phyloP scores from a whole-genome alignment of 2,797 vertebrate species.

The Phylloscopus collybita region DNA sequence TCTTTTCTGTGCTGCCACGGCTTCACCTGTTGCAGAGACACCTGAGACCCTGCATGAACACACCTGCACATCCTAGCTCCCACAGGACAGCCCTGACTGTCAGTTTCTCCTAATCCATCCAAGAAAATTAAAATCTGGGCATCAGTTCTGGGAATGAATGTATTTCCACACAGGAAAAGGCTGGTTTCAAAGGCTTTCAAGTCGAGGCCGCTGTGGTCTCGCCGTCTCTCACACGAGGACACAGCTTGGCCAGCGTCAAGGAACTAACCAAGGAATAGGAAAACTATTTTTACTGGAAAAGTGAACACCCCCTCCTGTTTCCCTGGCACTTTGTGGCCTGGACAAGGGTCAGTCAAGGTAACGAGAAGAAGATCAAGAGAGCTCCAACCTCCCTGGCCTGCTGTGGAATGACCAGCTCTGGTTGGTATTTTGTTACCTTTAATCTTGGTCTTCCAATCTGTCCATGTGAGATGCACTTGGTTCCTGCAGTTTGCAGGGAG shows the following conservation, averaged over 20 bases:
- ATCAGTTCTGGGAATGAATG: neutral
- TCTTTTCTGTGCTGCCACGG: neutral
- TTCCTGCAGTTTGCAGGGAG: neutral
- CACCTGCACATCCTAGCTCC: neutral
- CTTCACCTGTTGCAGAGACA: neutral
- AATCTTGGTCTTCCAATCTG: neutral
- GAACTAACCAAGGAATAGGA: neutral
- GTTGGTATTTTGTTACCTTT: neutral
- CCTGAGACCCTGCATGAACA: neutral
- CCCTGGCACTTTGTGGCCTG: neutral
- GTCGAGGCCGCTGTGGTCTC: neutral
- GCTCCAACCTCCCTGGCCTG: neutral
- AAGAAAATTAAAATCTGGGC: neutral
- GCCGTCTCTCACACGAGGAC: neutral
- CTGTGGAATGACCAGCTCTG: neutral
- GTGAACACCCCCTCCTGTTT: neutral
- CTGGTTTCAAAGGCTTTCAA: neutral
- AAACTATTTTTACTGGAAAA: constrained; percentile 21
- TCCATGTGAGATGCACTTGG: neutral
- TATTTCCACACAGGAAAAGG: neutral
- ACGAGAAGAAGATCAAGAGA: neutral
- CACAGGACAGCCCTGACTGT: neutral
- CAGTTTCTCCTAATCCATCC: neutral
- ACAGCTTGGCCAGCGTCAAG: neutral
- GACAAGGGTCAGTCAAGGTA: constrained; percentile 44